Conservation (phyloP, 2,888 invertebrate genomes). For the Drosophila vallismaia region DNA sequence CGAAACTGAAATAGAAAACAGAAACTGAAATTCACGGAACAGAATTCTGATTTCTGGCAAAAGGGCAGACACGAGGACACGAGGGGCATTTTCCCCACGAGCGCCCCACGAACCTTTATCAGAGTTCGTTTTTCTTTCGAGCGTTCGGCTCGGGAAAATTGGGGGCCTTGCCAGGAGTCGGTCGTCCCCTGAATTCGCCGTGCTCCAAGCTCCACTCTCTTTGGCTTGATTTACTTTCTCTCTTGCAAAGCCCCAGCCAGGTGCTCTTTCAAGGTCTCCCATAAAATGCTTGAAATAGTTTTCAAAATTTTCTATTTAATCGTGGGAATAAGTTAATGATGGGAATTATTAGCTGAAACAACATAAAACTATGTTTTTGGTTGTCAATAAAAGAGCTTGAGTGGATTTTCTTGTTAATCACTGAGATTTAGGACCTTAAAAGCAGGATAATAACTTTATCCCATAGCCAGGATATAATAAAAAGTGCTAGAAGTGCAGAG, state of each 20-base stretch:
- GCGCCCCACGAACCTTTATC: slow-evolving; percentile 31
- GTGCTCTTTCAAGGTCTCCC: slow-evolving; percentile 47
- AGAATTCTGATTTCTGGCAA: slow-evolving; percentile 56
- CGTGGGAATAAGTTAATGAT: slow-evolving; percentile 21
- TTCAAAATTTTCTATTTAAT: slow-evolving; percentile 34
- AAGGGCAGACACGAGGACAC: slow-evolving; percentile 14
- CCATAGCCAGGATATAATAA: not conserved
- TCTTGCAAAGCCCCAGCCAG: not conserved
- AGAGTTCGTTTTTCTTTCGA: not conserved
- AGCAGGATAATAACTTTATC: not conserved
- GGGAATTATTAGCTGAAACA: slow-evolving; percentile 15
- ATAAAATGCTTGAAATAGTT: slow-evolving; percentile 35
- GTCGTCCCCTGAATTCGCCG: slow-evolving; percentile 36
- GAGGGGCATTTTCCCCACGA: slow-evolving; percentile 35
- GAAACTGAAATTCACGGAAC: too few species aligned
- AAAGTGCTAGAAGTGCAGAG: not conserved
- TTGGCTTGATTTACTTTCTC: slow-evolving; percentile 1
- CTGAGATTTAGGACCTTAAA: slow-evolving; percentile 1
- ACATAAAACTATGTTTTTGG: slow-evolving; percentile 15
- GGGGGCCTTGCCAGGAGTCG: not conserved
- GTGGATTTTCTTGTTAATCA: slow-evolving; percentile 10
- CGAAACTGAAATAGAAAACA: slow-evolving; percentile 65
- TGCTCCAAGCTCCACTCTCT: slow-evolving; percentile 17
- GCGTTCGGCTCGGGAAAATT: slow-evolving; percentile 16
- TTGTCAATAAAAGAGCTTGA: not conserved